Evolutionary conservation across 2,888 invertebrate genomes (phyloP).

Genomic region (Oithona nana): DNA sequence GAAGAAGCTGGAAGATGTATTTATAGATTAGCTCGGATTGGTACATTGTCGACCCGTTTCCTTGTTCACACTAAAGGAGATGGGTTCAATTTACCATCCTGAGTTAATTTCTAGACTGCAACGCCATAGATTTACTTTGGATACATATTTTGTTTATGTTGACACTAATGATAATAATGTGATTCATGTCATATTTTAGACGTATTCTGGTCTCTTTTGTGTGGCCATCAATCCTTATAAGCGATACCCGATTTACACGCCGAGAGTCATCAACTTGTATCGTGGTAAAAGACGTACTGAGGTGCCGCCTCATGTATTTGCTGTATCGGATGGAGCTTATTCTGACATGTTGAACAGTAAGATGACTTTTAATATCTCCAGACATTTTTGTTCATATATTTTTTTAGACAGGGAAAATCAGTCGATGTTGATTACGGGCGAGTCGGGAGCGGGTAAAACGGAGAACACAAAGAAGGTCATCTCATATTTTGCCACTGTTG

Average conservation of each 20-base stretch:
- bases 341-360: background rate
- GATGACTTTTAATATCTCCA: too few species aligned
- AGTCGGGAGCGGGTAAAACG: slow-evolving; percentile 40
- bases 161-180: background rate
- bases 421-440: slow-evolving; percentile 97
- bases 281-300: slow-evolving; percentile 98
- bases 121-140: background rate
- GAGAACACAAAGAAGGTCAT: slow-evolving; percentile 35
- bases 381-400: background rate
- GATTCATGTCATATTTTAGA: too few species aligned
- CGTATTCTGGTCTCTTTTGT: slow-evolving; percentile 55
- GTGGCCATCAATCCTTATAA: slow-evolving; percentile 99
- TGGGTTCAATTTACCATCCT: background rate
- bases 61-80: background rate
- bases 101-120: background rate
- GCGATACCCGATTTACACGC: slow-evolving; percentile 93
- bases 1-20: background rate
- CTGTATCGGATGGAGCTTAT: slow-evolving; percentile 99
- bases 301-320: slow-evolving; percentile 99
- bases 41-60: slow-evolving; percentile 14
- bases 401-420: slow-evolving; percentile 79
- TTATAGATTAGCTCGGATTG: background rate
- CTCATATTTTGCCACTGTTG: slow-evolving; percentile 28
- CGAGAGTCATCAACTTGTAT: slow-evolving; percentile 89
- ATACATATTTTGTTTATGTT: background rate